Evolutionary conservation across 1,140 invertebrate genomes (phyloP).

Genomic region (Lepidurus packardi): DNA sequence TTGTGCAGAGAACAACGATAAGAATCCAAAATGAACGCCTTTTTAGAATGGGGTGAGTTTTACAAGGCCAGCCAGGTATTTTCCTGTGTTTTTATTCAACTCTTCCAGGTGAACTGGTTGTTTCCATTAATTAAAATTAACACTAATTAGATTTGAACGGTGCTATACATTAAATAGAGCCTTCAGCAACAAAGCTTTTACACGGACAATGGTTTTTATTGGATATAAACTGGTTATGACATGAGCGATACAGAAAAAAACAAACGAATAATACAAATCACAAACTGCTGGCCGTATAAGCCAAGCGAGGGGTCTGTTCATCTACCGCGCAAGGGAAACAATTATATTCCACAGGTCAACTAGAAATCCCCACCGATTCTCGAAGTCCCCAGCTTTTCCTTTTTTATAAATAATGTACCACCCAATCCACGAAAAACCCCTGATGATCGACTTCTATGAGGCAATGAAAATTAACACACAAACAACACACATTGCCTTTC

Average conservation of each 20-base stretch:
- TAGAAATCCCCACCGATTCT: neutral
- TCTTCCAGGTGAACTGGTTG: too few relatives aligned
- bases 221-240: conserved; percentile 11
- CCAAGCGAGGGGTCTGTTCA: neutral
- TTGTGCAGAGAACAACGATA: neutral
- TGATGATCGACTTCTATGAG: conserved; percentile 11
- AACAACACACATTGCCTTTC: neutral
- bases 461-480: neutral
- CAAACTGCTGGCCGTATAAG: neutral
- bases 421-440: neutral
- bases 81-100: too few relatives aligned
- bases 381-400: neutral
- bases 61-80: too few relatives aligned
- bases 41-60: too few relatives aligned
- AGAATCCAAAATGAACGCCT: too few relatives aligned
- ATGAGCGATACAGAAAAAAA: conserved; percentile 5
- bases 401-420: neutral
- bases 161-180: too few relatives aligned
- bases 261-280: neutral
- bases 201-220: neutral
- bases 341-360: neutral
- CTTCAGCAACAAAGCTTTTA: too few relatives aligned
- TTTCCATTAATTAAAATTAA: too few relatives aligned
- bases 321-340: neutral
- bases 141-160: too few relatives aligned